Conservation (phyloP, 2,113 vertebrate genomes). For the Tenrec ecaudatus region DNA sequence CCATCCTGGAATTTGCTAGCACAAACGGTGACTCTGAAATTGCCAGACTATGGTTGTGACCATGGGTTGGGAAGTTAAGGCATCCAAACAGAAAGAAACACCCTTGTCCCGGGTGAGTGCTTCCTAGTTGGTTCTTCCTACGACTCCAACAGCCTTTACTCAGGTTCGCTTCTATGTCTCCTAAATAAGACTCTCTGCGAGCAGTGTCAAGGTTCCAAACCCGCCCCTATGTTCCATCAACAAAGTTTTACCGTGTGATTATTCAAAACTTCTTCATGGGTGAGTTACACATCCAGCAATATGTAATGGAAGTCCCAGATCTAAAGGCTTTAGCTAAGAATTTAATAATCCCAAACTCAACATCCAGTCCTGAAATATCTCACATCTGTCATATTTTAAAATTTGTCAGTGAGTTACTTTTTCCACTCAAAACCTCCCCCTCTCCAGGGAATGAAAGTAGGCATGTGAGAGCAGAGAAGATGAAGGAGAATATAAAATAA, state of each 20-base stretch:
- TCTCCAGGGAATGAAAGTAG: background rate
- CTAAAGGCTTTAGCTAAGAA: background rate
- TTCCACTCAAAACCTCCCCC: background rate
- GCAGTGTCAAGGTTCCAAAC: no score
- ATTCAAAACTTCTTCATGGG: background rate
- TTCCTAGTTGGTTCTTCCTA: no score
- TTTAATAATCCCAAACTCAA: constrained; percentile 6
- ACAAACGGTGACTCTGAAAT: no score
- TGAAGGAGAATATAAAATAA: background rate
- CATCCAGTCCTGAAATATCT: background rate
- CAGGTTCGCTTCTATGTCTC: no score
- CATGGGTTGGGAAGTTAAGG: no score
- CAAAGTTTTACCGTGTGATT: background rate
- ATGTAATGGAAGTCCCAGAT: background rate
- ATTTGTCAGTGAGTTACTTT: background rate
- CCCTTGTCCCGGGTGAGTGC: no score
- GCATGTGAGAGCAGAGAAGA: background rate
- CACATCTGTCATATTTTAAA: constrained; percentile 10
- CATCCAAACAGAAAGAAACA: no score
- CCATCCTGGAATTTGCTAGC: no score
- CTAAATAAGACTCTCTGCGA: no score
- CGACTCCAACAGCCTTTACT: no score
- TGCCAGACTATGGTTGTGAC: no score
- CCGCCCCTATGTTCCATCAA: background rate
- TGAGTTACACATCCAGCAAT: background rate